Conservation (phyloP, 2,113 vertebrate genomes). For the Hystrix cristata region DNA sequence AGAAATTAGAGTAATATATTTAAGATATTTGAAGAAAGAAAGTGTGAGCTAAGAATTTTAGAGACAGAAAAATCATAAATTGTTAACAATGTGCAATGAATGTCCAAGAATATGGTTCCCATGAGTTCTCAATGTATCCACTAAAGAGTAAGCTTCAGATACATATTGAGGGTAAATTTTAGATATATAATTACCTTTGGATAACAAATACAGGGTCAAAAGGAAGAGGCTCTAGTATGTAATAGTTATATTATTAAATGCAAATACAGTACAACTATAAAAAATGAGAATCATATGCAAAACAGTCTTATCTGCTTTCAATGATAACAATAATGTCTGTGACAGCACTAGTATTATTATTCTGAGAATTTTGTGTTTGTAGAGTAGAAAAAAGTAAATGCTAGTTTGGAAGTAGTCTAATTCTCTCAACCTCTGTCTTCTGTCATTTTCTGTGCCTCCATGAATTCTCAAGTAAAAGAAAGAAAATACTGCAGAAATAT, state of each 20-base stretch:
- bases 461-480: conserved; percentile 37
- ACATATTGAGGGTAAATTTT: conserved; percentile 52
- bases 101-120: conserved; percentile 63
- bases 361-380: conserved; percentile 26
- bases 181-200: conserved; percentile 44
- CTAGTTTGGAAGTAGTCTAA: conserved; percentile 22
- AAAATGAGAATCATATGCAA: conserved; percentile 21
- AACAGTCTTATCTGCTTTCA: conserved; percentile 26
- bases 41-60: conserved; percentile 73
- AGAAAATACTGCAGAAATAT: background rate
- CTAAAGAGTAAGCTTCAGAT: conserved; percentile 63
- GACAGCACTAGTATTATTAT: background rate
- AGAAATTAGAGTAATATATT: conserved; percentile 74
- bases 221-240: conserved; percentile 22
- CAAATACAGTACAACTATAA: conserved; percentile 57
- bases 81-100: conserved; percentile 64
- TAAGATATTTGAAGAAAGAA: conserved; percentile 69
- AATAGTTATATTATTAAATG: conserved; percentile 47
- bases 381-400: conserved; percentile 30
- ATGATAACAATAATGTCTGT: conserved; percentile 43
- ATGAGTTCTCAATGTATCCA: conserved; percentile 46
- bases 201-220: conserved; percentile 45
- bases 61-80: conserved; percentile 68
- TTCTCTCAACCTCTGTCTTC: background rate
- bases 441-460: background rate